A percentile compares a stretch with the other conserved stretches of the same genome.
Conservation (phyloP, 2,888 invertebrate species). For the Dexiosoma caninum region DNA sequence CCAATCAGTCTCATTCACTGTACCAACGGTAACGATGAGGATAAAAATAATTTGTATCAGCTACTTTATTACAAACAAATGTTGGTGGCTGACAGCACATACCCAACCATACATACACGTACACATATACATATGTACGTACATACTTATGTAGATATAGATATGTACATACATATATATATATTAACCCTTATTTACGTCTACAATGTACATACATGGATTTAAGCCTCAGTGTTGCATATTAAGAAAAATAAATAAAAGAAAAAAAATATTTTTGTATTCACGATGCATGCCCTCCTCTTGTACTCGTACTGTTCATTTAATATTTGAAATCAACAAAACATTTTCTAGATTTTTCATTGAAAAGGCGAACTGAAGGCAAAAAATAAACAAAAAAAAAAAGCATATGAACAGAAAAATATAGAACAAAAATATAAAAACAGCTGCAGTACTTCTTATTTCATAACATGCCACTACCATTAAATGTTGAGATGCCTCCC, state of each 20-base stretch:
- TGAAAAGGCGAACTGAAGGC: not conserved
- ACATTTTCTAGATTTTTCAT: slow-evolving; percentile 14
- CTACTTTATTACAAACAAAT: not conserved
- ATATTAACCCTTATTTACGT: slow-evolving; percentile 14
- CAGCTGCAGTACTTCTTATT: slow-evolving; percentile 50
- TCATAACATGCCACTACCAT: slow-evolving; percentile 34
- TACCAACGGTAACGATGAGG: not conserved
- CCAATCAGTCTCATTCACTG: too few species aligned
- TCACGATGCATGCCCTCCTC: slow-evolving; percentile 13
- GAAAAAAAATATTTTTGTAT: not conserved
- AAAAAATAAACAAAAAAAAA: too few species aligned
- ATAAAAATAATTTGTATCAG: slow-evolving; percentile 11
- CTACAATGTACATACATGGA: not conserved
- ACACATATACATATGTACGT: not conserved
- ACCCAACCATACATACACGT: not conserved
- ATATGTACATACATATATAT: not conserved
- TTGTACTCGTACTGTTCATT: not conserved
- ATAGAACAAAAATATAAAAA: slow-evolving; percentile 30
- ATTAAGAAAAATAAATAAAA: slow-evolving; percentile 40
- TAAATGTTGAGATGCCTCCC: slow-evolving; percentile 11
- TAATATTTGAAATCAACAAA: slow-evolving; percentile 4
- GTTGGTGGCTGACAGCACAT: not conserved
- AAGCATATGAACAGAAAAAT: not conserved
- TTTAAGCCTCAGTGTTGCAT: slow-evolving; percentile 38
- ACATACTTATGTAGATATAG: not conserved